Evolutionary conservation across 2,888 invertebrate genomes (phyloP).

Genomic region (Allolobophora icterica): DNA sequence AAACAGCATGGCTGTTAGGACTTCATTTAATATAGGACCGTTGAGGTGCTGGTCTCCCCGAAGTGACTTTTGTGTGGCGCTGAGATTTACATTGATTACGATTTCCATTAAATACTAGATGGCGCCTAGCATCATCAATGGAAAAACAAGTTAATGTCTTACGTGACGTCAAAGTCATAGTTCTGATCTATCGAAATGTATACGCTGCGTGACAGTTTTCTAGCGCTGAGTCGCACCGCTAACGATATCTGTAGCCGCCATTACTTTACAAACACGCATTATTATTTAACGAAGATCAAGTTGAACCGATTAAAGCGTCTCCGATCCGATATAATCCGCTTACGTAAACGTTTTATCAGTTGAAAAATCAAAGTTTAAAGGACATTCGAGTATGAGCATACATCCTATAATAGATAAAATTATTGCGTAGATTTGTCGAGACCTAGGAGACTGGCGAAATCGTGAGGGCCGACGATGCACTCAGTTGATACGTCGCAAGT

Average conservation of each 20-base stretch:
- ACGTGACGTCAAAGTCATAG: too few relatives aligned
- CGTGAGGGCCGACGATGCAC: neutral
- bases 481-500: neutral
- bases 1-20: too few relatives aligned
- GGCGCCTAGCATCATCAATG: too few relatives aligned
- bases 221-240: neutral
- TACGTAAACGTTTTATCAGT: neutral
- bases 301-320: neutral
- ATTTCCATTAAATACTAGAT: too few relatives aligned
- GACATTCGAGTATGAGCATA: neutral
- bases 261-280: slow-evolving; percentile 17
- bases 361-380: neutral
- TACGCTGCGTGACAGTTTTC: neutral
- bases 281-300: slow-evolving; percentile 11
- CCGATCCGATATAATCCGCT: neutral
- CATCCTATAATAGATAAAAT: neutral
- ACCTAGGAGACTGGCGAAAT: neutral
- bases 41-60: too few relatives aligned
- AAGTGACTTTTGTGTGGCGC: too few relatives aligned
- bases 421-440: neutral
- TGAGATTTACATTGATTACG: too few relatives aligned
- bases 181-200: neutral
- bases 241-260: neutral
- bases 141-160: too few relatives aligned
- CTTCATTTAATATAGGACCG: too few relatives aligned